Evolutionary conservation across 2,113 vertebrate species (phyloP).

Genomic region (Glaucomys volans): DNA sequence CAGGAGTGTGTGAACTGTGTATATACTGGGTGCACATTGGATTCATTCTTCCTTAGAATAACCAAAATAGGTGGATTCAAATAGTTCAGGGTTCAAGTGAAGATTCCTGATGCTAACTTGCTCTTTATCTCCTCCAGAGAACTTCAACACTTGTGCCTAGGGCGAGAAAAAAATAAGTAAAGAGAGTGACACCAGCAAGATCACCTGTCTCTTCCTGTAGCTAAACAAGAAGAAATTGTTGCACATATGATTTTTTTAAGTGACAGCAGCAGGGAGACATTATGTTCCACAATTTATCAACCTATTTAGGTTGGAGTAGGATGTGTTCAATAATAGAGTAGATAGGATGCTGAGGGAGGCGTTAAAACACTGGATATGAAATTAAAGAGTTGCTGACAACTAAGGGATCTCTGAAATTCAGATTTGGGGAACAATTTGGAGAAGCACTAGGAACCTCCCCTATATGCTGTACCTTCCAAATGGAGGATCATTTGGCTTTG

Average conservation of each 20-base stretch:
- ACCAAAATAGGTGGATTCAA: neutral
- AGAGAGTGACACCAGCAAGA: neutral
- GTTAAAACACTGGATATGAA: neutral
- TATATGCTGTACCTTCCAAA: neutral
- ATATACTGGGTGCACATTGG: neutral
- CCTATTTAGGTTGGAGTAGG: neutral
- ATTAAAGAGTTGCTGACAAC: neutral
- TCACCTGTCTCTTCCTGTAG: neutral
- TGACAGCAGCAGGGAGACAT: neutral
- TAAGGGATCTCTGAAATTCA: conserved; percentile 16
- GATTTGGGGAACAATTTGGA: neutral
- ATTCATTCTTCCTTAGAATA: neutral
- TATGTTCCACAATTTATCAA: neutral
- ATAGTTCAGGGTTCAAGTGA: neutral
- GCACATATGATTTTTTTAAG: neutral
- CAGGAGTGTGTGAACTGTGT: neutral
- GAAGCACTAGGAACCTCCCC: neutral
- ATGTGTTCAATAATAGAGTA: neutral
- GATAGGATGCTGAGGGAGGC: neutral
- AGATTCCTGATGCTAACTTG: conserved; percentile 4
- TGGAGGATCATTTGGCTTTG: neutral
- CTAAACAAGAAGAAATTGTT: neutral
- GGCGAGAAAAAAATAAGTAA: neutral
- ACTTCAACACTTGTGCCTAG: neutral
- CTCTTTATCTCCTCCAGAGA: neutral